Evolutionary conservation across 2,888 invertebrate species (phyloP).

Genomic region (Steinernema carpocapsae): DNA sequence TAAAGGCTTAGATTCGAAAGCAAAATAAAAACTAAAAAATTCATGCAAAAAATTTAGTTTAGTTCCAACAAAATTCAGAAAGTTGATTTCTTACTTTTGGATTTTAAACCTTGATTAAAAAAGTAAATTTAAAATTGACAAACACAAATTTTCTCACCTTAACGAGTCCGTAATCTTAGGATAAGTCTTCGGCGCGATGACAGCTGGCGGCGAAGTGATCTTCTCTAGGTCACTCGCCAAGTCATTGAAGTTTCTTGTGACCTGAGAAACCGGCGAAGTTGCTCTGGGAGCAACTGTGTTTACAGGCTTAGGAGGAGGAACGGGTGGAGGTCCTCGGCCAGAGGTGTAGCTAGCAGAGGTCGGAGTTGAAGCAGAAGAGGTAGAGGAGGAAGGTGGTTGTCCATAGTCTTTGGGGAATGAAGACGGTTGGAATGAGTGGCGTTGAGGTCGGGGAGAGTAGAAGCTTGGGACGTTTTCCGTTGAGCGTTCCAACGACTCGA

Average conservation of each 20-base stretch:
- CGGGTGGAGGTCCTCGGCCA: conserved; percentile 44
- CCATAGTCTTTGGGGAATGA: no score
- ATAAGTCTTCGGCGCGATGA: conserved; percentile 7
- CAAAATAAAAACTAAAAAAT: no score
- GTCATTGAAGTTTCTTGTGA: conserved; percentile 63
- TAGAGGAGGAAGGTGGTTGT: conserved; percentile 11
- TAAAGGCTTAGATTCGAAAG: no score
- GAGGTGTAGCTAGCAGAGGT: conserved; percentile 43
- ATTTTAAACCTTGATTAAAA: no score
- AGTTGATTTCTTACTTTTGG: no score
- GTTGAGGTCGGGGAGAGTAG: conserved; percentile 65
- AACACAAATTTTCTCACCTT: conserved; percentile 10
- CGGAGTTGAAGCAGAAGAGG: conserved; percentile 43
- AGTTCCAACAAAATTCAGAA: no score
- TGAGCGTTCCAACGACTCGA: conserved; percentile 65
- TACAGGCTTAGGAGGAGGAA: conserved; percentile 52
- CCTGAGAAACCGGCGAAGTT: conserved; percentile 49
- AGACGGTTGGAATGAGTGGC: conserved; percentile 48
- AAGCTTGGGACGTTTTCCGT: conserved; percentile 63
- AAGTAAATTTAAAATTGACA: no score
- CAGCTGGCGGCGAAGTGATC: conserved; percentile 46
- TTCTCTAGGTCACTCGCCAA: conserved; percentile 64
- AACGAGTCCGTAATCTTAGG: conserved; percentile 24
- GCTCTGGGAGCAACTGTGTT: neutral
- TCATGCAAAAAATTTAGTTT: no score